Evolutionary conservation across 30 jellyfish, hydroid and myxozoan species (phyloP).

Genomic region (Chrysaora quinquecirrha): DNA sequence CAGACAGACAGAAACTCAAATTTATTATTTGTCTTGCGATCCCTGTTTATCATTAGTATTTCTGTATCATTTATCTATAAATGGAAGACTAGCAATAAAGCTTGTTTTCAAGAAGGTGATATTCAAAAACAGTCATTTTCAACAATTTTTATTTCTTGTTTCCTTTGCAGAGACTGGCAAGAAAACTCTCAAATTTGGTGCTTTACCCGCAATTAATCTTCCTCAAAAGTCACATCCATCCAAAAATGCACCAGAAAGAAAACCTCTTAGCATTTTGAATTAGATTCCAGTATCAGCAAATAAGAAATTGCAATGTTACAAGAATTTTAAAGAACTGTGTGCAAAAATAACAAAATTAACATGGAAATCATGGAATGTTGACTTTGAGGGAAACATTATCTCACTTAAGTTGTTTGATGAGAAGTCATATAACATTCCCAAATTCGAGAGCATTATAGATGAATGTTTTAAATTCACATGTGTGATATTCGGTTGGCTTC

Average conservation of each 20-base stretch:
- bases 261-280: no score
- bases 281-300: background rate
- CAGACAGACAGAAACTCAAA: background rate
- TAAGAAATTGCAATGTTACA: background rate
- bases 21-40: background rate
- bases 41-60: no score
- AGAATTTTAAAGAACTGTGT: no score
- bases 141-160: no score
- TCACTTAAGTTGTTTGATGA: background rate
- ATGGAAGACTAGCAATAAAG: no score
- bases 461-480: background rate
- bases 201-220: background rate
- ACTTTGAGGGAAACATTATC: no score
- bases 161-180: no score
- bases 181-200: slow-evolving; percentile 1
- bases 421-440: background rate
- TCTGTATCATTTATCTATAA: no score
- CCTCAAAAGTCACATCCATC: slow-evolving; percentile 12
- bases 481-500: no score
- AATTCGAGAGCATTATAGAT: background rate
- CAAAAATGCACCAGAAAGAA: background rate
- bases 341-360: no score
- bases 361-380: background rate
- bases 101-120: no score
- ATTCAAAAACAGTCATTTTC: no score